Conservation (phyloP, 2,113 vertebrate genomes). For the Bothrops jararaca region DNA sequence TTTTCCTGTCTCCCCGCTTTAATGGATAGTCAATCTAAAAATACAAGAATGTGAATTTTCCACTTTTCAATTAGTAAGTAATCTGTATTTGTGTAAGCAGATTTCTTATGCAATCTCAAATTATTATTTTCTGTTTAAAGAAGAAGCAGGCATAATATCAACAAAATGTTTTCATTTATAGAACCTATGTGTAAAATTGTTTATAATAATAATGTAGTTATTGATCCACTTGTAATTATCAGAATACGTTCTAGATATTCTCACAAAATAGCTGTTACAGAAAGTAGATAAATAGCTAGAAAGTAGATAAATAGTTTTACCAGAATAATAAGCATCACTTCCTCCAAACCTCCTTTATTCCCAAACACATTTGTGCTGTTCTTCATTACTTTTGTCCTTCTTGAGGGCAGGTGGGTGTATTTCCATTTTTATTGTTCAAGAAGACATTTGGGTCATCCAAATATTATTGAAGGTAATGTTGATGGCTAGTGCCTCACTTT, state of each 20-base stretch:
- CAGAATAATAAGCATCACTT: neutral
- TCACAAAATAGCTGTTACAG: neutral
- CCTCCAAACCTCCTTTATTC: neutral
- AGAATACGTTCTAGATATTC: neutral
- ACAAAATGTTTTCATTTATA: neutral
- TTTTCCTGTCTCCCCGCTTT: neutral
- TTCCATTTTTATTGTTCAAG: neutral
- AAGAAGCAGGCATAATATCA: neutral
- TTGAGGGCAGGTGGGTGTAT: neutral
- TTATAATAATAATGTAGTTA: neutral
- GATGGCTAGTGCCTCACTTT: neutral
- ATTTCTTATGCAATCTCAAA: neutral
- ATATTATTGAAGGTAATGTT: neutral
- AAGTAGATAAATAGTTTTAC: neutral
- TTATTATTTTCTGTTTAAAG: neutral
- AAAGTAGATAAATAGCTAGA: neutral
- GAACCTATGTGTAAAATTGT: neutral
- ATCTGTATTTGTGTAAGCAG: neutral
- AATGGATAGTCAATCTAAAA: neutral
- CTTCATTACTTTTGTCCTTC: neutral
- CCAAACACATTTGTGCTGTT: neutral
- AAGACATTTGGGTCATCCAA: neutral
- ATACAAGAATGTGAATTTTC: neutral
- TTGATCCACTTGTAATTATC: neutral
- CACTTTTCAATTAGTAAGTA: neutral